Evolutionary conservation across 2,888 invertebrate genomes (phyloP), one percentile per base, ranked within the genome.

Genomic region (Troides helena): DNA sequence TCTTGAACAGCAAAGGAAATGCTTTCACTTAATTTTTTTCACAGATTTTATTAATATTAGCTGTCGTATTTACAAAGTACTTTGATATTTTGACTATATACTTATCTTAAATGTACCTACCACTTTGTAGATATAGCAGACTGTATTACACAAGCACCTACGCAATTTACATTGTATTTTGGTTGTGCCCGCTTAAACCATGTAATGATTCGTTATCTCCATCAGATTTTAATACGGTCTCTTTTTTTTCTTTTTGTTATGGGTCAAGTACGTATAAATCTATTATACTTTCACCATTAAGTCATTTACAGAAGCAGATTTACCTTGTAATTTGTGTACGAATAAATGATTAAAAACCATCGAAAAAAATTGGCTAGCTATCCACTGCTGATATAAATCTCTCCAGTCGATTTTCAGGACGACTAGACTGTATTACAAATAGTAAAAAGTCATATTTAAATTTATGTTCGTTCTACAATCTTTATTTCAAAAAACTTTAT

Each of bases 171-270:
- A 69, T 66, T 66, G 58, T 58, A 36, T 66, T 70, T 66, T 66
- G 58, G 66, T 57, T 50, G 6, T n/a, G n/a, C n/a, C 10, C 18
- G 14, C 18, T 25, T 23, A 70, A 58, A 10, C 14, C 58, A 61
- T 65, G 61, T 21, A 46, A 36, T 23, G 61, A 62, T 69, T 69
- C 56, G 62, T 65, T 62, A 62, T 62, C 57, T 46, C 46, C 69
- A 72, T 71, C 72, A 77, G 78, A 76, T 76, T 75, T 75, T 74
- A 74, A 50, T 73, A 64, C 78, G 79, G 76, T 76, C 79, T 76
- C 70, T 69, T 76, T 77, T 74, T 77, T 75, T 72, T 71, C 69
- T 46, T 23, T 10, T 67, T 69, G 71, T 72, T 62, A 67, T 58
- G 68, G 74, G 69, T 75, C 75, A 73, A 73, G 61, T 67, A 65